A percentile compares a stretch with the other conserved stretches of the same genome.
Evolutionary conservation across 2,797 vertebrate species (phyloP).

Genomic region (Leucoraja ocellata): DNA sequence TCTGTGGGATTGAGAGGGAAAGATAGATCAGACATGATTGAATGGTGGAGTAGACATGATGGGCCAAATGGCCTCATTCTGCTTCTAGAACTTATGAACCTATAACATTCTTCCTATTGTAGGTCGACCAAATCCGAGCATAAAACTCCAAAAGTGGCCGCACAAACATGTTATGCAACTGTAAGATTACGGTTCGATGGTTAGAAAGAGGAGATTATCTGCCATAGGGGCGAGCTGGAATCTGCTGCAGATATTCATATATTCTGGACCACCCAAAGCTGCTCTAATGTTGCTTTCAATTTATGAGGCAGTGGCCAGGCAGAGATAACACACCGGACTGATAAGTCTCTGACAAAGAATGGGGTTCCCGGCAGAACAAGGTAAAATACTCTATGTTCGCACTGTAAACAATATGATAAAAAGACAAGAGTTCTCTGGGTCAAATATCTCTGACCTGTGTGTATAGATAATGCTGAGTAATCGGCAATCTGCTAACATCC

Average conservation of each 20-base stretch:
- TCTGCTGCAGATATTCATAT: slow-evolving; percentile 21
- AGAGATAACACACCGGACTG: slow-evolving; percentile 22
- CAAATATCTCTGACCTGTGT: slow-evolving; percentile 18
- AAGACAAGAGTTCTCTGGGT: background rate
- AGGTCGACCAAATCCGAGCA: too few relatives aligned
- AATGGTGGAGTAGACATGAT: too few relatives aligned
- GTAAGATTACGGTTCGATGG: too few relatives aligned
- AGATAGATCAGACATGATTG: too few relatives aligned
- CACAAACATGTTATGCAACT: background rate
- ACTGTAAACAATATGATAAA: slow-evolving; percentile 28
- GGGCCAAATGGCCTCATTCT: too few relatives aligned
- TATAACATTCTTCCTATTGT: too few relatives aligned
- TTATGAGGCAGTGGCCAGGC: slow-evolving; percentile 24
- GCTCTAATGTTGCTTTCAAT: slow-evolving; percentile 18
- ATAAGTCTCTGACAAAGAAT: slow-evolving; percentile 28
- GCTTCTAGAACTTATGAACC: too few relatives aligned
- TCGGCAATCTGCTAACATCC: background rate
- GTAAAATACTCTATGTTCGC: slow-evolving; percentile 30
- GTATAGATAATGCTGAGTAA: slow-evolving; percentile 21
- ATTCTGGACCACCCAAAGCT: slow-evolving; percentile 27
- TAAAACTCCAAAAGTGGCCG: too few relatives aligned
- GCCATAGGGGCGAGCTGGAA: background rate
- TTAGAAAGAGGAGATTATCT: background rate
- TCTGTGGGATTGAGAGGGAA: too few relatives aligned
- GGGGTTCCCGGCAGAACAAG: slow-evolving; percentile 17